Evolutionary conservation across 2,113 vertebrate species (phyloP), one percentile per base, ranked within the genome.

Genomic region (Cynopterus brachyotis): DNA sequence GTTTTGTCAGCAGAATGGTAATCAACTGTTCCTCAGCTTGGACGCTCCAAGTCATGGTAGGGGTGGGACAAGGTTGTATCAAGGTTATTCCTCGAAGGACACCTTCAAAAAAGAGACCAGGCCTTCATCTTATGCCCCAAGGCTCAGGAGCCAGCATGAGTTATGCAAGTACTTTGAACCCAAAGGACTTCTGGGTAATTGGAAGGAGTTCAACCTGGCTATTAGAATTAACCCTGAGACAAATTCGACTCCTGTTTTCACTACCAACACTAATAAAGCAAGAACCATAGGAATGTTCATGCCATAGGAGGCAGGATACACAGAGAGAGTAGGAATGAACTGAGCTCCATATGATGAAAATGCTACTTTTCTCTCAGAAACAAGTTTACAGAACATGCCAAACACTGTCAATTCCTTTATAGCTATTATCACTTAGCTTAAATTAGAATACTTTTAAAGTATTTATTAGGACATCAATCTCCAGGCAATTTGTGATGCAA

Each of bases 191-290:
- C 19, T 3, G 69, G 57, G 59, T 37, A 76, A 78, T 35, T 96
- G 72, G 92, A 97, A 94, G 67, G 9, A 85, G n/a, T 80, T 80
- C 89, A 94, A 89, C 17, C 37, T 67, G 22, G 60, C 75, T 92
- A 55, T 73, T 88, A 96, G 35, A 97, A 89, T 79, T 69, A 96
- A 91, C 80, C 59, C 40, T 96, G 72, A 30, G 86, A 92, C 92
- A 93, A 55, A 96, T 94, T 89, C 92, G 70, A 72, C 62, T 90
- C n/a, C 53, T 79, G 5, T 79, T n/a, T 40, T 94, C 53, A 88
- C n/a, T 73, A 53, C 53, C 42, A n/a, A 81, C 66, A 79, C 96
- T 95, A 96, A 67, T 89, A 97, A 87, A 84, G 50, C 30, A 75
- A 88, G 47, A 85, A 28, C 70, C 64, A 24, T 59, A 73, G 37